These are phyloP conservation scores for Brachystomella parvula DNA, from an alignment of 1,140 invertebrate species.

Conservation along the genomic window DNA sequence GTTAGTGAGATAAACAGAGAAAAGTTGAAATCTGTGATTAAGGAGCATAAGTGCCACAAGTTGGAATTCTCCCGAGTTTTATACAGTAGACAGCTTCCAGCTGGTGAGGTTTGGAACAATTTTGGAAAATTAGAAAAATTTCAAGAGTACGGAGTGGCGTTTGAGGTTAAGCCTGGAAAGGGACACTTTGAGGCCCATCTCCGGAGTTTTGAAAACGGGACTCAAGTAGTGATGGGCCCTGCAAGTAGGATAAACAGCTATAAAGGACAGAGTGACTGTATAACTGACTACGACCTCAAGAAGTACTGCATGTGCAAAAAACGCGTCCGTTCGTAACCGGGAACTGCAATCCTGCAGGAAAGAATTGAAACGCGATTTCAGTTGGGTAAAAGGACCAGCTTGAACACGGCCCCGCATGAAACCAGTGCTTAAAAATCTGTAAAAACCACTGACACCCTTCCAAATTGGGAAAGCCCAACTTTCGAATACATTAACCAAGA, in stretches of 20 bases:
- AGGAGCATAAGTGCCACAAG: conserved; percentile 2
- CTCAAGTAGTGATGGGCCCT: conserved; percentile 43
- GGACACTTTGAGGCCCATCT: conserved; percentile 51
- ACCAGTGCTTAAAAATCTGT: too few species aligned
- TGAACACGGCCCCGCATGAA: too few species aligned
- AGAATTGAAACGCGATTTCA: too few species aligned
- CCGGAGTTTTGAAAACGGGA: conserved; percentile 43
- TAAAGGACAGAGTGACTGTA: conserved; percentile 47
- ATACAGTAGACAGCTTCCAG: conserved; percentile 25
- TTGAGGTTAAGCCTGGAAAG: conserved; percentile 50
- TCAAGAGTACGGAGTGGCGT: conserved; percentile 45
- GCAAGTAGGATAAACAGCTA: conserved; percentile 58
- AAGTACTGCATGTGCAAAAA: conserved; percentile 47
- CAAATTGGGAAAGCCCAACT: too few species aligned
- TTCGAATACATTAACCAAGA: too few species aligned
- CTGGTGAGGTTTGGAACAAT: conserved; percentile 31
- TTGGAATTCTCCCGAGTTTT: conserved; percentile 28
- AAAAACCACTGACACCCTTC: too few species aligned
- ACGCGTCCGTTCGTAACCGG: too few species aligned
- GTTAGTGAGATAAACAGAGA: conserved; percentile 24
- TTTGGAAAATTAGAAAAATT: conserved; percentile 22
- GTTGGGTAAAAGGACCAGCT: too few species aligned
- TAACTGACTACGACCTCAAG: conserved; percentile 47
- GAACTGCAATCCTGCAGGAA: too few species aligned
- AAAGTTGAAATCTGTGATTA: conserved; percentile 8